phyloP scores from a whole-genome alignment of 2,888 invertebrate genomes.

The Lysandra coridon region DNA sequence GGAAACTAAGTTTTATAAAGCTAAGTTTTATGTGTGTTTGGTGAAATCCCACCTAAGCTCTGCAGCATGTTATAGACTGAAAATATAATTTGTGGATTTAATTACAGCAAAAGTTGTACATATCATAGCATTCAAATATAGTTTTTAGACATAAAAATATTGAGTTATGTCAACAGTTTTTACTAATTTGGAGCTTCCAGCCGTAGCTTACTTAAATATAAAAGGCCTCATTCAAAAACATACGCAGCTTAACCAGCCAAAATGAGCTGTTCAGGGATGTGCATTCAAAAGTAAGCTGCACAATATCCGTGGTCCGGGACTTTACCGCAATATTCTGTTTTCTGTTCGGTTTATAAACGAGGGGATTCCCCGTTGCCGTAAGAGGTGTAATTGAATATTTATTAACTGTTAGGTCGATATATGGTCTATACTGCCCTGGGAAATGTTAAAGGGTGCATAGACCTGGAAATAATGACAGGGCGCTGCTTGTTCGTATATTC shows the following conservation, averaged over 20 bases:
- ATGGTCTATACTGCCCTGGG: not conserved
- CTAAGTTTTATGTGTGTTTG: too few species aligned
- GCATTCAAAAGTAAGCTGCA: slow-evolving; percentile 23
- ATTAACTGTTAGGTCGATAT: not conserved
- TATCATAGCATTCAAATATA: not conserved
- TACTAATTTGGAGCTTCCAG: not conserved
- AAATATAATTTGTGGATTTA: not conserved
- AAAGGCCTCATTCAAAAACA: slow-evolving; percentile 12
- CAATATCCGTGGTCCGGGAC: slow-evolving; percentile 13
- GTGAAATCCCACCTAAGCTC: too few species aligned
- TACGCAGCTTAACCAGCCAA: not conserved
- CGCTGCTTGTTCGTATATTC: too few species aligned
- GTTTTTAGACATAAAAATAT: not conserved
- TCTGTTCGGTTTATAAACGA: slow-evolving; percentile 12
- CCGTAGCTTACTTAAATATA: not conserved
- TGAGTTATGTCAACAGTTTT: not conserved
- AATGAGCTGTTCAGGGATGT: slow-evolving; percentile 14
- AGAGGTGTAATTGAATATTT: not conserved
- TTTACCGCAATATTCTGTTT: slow-evolving; percentile 11
- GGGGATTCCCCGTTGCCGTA: slow-evolving; percentile 3
- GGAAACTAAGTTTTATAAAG: too few species aligned
- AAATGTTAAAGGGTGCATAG: not conserved
- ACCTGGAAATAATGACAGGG: too few species aligned
- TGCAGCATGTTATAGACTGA: too few species aligned
- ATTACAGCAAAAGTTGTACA: not conserved